A percentile compares a stretch with the other conserved stretches of the same genome.
Conservation (phyloP, 2,797 vertebrate species). For the Phataginus tetradactyla region DNA sequence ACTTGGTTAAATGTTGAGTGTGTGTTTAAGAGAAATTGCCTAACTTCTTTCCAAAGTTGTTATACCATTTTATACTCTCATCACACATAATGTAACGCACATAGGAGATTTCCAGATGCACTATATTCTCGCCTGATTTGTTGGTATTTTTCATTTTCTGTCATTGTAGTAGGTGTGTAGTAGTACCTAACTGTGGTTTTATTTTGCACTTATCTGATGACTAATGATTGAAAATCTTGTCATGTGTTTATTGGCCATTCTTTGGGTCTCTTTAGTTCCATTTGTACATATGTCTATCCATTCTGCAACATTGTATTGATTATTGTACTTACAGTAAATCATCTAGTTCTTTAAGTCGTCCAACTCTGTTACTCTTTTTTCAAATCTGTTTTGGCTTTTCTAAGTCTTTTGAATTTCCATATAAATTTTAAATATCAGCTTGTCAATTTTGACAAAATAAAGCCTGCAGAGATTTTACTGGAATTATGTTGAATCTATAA, state of each 20-base stretch:
- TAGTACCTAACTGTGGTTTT: not conserved
- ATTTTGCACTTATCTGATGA: not conserved
- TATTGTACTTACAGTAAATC: not conserved
- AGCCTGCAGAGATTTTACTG: not conserved
- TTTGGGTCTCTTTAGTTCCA: not conserved
- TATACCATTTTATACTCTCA: not conserved
- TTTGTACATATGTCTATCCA: not conserved
- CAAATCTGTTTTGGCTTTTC: not conserved
- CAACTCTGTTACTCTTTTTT: not conserved
- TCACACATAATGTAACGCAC: not conserved
- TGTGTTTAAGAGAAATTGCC: not conserved
- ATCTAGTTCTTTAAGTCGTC: not conserved
- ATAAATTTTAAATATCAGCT: not conserved
- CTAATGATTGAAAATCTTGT: not conserved
- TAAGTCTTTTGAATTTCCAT: not conserved
- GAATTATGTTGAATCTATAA: not conserved
- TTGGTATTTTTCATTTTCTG: not conserved
- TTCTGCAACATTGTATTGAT: not conserved
- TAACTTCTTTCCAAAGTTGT: not conserved
- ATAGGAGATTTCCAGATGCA: not conserved
- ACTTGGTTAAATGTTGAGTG: not conserved
- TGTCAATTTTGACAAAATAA: constrained; percentile 15
- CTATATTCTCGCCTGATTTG: not conserved
- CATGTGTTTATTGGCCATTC: not conserved
- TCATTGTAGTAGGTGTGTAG: not conserved